phyloP scores from a whole-genome alignment of 1,140 invertebrate genomes.

The Drosophila watanabei region DNA sequence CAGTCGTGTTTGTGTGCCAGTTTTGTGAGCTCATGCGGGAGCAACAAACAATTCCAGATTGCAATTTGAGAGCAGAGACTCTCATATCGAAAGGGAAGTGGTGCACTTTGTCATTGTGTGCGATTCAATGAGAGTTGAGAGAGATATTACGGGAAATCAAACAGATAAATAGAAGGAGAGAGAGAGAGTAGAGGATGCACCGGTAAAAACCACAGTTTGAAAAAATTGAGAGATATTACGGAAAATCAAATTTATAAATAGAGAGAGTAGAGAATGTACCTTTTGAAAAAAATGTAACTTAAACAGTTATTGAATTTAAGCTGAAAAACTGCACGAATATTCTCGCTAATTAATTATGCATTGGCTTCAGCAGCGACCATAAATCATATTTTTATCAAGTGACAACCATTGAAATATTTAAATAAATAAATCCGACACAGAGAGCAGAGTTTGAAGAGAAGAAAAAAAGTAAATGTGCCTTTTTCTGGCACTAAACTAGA shows the following conservation, averaged over 20 bases:
- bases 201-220: background rate
- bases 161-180: background rate
- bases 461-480: background rate
- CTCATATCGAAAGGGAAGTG: slow-evolving; percentile 24
- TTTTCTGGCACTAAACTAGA: background rate
- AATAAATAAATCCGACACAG: background rate
- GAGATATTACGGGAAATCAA: slow-evolving; percentile 5
- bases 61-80: slow-evolving; percentile 32
- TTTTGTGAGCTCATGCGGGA: slow-evolving; percentile 16
- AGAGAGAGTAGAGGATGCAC: background rate
- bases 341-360: slow-evolving; percentile 1
- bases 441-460: background rate
- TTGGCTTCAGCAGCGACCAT: background rate
- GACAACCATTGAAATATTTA: background rate
- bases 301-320: background rate
- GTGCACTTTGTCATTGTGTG: slow-evolving; percentile 9
- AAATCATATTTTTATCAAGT: slow-evolving; percentile 1
- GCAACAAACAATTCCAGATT: slow-evolving; percentile 31
- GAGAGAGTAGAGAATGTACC: background rate
- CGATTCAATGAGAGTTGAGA: slow-evolving; percentile 7
- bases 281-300: background rate
- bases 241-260: background rate
- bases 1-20: background rate
- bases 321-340: background rate
- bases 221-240: background rate